Base-by-base conservation (phyloP, 1,140 invertebrate species). In the Bombus waltoni region DNA sequence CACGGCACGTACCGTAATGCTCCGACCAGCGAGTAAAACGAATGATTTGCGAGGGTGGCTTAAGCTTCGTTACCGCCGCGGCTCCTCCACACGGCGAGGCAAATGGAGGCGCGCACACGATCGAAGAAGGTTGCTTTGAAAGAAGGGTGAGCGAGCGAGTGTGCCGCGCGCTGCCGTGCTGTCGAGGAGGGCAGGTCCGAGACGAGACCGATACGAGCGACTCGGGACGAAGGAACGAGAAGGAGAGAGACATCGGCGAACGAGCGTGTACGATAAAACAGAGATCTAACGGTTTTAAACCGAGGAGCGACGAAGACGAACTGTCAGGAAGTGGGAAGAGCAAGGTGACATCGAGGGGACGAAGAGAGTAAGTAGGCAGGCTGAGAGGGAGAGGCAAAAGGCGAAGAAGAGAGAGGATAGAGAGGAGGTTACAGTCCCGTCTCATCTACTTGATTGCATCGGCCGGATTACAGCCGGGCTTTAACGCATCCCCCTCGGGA, bases 371-470 rank as follows among this genome's bases (percentile, higher is more conserved):
- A 11, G 11, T 6, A 4, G 70, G 57, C 40, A 47, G n/a, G 70
- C 22, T 22, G 40, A 77, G 66, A 68, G 40, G 35, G 57, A 42
- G 85, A 83, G 40, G 62, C 44, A 32, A 70, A 76, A 71, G 73
- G 71, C 76, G 40, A 74, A 28, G 15, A 11, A 38, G 47, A 32
- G 40, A n/a, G 66, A n/a, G 38, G 80, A 80, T 13, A 68, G 62
- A 53, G 74, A 74, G 74, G 57, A 71, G 83, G 81, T 66, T 87
- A 88, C 82, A 79, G 89, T 91, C 89, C 87, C 87, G 89, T 91
- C 89, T 91, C 89, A 90, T 91, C 89, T 91, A 91, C 89, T 91
- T 91, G 89, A 91, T 91, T 91, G 89, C 89, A 91, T 91, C 89
- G 89, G 75, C 89, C 89, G 89, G 89, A 91, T 91, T 91, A 91